These are phyloP conservation scores for Eubasilissa splendida DNA, from an alignment of 2,888 invertebrate species.

Conservation along the genomic window DNA sequence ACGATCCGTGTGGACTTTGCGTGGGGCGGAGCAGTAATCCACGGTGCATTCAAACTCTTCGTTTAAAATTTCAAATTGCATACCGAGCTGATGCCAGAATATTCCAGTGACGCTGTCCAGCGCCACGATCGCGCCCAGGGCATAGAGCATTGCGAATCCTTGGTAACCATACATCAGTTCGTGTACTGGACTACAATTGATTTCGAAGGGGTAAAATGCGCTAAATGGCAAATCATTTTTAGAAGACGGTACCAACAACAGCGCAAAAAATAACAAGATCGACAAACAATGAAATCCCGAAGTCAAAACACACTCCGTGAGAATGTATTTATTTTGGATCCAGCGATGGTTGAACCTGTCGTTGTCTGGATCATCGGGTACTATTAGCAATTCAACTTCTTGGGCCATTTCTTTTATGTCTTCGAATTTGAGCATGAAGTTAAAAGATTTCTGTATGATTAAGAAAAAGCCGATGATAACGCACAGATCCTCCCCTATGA, in stretches of 20 bases:
- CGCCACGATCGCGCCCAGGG: conserved; percentile 59
- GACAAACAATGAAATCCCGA: conserved; percentile 37
- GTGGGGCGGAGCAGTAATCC: conserved; percentile 18
- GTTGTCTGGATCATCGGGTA: conserved; percentile 12
- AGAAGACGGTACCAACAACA: conserved; percentile 59
- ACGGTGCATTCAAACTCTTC: conserved; percentile 57
- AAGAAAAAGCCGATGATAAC: conserved; percentile 27
- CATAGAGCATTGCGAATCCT: conserved; percentile 58
- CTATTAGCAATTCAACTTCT: conserved; percentile 9
- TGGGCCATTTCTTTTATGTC: conserved; percentile 21
- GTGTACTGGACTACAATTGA: conserved; percentile 59
- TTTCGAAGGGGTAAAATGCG: conserved; percentile 61
- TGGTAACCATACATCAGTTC: conserved; percentile 52
- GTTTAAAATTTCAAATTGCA: conserved; percentile 60
- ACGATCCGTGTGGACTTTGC: conserved; percentile 27
- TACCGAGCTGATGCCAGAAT: conserved; percentile 59
- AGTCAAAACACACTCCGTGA: conserved; percentile 21
- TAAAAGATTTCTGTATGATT: conserved; percentile 21
- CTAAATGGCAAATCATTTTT: conserved; percentile 60
- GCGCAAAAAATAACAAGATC: conserved; percentile 13
- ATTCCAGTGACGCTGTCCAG: conserved; percentile 59
- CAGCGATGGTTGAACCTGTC: conserved; percentile 23
- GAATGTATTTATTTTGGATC: conserved; percentile 25
- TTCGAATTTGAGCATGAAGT: conserved; percentile 5
- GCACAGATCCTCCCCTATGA: conserved; percentile 48